Base-by-base conservation (phyloP, 37 sponge, comb jelly and placozoan species). In the Tethya wilhelma region DNA sequence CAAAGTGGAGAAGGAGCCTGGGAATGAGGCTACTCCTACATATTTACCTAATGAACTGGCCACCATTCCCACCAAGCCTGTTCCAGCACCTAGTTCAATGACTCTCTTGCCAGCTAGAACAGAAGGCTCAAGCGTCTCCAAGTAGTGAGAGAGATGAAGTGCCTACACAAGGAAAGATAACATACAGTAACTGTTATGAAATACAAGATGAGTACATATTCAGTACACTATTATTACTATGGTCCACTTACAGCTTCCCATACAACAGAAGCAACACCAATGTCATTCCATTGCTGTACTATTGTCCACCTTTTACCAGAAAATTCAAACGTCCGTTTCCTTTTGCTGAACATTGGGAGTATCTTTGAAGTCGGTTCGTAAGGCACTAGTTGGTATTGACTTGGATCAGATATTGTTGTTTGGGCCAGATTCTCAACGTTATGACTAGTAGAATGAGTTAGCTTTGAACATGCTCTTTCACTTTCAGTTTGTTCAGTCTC, bases 81-180 rank as follows among this genome's bases (percentile, higher is more conserved):
- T 92, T 3, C 93, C 93, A 58, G 89, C 79, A 23, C 93, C 93
- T 11, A 92, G 73, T 38, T 92, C 93, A 73, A 92, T 79, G 42
- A 92, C 85, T 1, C 80, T 56, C 53, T 64, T 64, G 0, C 69
- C 85, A 28, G 28, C 4, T 41, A 82, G 45, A 9, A 60, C 23
- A 26, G 25, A 32, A 4, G 64, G n/a, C 22, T 45, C 70, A 28
- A 31, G 59, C 26, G 34, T 26, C 56, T 57, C 87, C 29, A 90
- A 74, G 66, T 75, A 90, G 37, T 80, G 59, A 49, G 68, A 74
- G 57, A 90, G 53, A 20, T 44, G 34, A 0, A 86, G 38, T 7
- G 73, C 73, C 73, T 72, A 30, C 5, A 58, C 14, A 58, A 58
- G 59, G 59, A 9, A 58, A 9, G 5, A 4, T 58, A 58, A 4